A percentile compares a stretch with the other conserved stretches of the same genome.
Conservation (phyloP, 1,140 invertebrate genomes). For the Cylas formicarius region DNA sequence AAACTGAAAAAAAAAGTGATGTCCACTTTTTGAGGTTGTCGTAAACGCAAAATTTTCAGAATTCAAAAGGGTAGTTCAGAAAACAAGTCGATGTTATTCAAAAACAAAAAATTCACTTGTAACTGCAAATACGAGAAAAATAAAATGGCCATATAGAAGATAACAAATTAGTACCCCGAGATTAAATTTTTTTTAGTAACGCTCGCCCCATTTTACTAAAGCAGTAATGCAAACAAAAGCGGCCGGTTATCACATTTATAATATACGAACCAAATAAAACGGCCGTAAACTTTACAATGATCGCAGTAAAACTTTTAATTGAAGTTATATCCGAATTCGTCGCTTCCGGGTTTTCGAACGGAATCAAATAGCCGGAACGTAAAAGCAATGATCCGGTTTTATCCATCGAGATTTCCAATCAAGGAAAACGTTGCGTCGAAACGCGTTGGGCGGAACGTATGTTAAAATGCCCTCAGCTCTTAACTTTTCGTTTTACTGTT, state of each 20-base stretch:
- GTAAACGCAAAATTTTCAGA: too few species aligned
- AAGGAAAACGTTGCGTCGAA: conserved; percentile 21
- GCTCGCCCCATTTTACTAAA: background rate
- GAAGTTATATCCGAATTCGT: conserved; percentile 23
- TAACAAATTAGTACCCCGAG: conserved; percentile 1
- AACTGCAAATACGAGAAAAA: too few species aligned
- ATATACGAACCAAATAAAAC: conserved; percentile 22
- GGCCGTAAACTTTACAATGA: conserved; percentile 21
- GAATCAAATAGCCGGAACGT: conserved; percentile 19
- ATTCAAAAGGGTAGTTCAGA: too few species aligned
- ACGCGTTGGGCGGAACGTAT: conserved; percentile 21
- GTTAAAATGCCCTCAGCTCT: conserved; percentile 19
- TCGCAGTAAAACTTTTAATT: conserved; percentile 25
- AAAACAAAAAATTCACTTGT: too few species aligned
- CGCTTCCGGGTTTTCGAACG: conserved; percentile 10
- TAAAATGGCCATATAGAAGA: conserved; percentile 3
- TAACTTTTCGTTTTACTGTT: conserved; percentile 20
- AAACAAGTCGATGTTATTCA: too few species aligned
- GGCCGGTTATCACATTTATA: conserved; percentile 20
- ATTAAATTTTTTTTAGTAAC: conserved; percentile 1
- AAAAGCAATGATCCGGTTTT: conserved; percentile 21
- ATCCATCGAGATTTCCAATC: too few species aligned
- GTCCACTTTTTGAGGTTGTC: too few species aligned
- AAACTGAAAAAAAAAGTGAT: too few species aligned
- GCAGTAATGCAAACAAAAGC: conserved; percentile 13